phyloP scores from a whole-genome alignment of 2,113 vertebrate genomes.

The Mustelus asterias region DNA sequence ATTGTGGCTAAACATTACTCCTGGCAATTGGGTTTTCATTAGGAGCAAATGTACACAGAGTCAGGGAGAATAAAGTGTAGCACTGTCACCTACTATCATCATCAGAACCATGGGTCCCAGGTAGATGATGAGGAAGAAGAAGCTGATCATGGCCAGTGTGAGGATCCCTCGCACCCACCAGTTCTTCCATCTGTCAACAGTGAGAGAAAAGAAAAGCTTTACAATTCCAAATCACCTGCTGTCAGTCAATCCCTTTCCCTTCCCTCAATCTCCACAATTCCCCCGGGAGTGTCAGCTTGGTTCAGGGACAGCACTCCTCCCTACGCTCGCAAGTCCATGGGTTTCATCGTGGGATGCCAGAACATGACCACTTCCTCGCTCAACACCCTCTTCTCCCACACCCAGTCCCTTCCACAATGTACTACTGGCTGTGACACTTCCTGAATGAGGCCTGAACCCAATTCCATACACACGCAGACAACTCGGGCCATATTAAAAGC shows the following conservation, averaged over 20 bases:
- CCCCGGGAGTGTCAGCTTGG: neutral
- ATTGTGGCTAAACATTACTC: neutral
- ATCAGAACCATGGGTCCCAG: conserved; percentile 94
- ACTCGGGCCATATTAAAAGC: neutral
- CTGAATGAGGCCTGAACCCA: neutral
- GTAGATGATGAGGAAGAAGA: conserved; percentile 99
- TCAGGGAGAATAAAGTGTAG: neutral
- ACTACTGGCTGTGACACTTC: neutral
- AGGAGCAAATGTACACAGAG: neutral
- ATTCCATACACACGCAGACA: neutral
- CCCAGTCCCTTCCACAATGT: neutral
- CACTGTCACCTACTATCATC: conserved; percentile 80
- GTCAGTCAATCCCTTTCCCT: neutral
- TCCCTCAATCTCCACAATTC: no score
- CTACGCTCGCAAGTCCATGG: neutral
- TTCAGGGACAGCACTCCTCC: neutral
- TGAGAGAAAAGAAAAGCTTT: conserved; percentile 7
- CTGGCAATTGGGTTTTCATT: neutral
- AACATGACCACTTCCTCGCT: no score
- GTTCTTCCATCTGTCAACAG: conserved; percentile 82
- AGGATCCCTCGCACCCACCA: conserved; percentile 98
- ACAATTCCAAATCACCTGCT: neutral
- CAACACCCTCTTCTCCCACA: neutral
- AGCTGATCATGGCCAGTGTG: conserved; percentile 92
- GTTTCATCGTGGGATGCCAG: neutral